Evolutionary conservation across 2,888 invertebrate genomes (phyloP).

Genomic region (Agrenia bidenticulata): DNA sequence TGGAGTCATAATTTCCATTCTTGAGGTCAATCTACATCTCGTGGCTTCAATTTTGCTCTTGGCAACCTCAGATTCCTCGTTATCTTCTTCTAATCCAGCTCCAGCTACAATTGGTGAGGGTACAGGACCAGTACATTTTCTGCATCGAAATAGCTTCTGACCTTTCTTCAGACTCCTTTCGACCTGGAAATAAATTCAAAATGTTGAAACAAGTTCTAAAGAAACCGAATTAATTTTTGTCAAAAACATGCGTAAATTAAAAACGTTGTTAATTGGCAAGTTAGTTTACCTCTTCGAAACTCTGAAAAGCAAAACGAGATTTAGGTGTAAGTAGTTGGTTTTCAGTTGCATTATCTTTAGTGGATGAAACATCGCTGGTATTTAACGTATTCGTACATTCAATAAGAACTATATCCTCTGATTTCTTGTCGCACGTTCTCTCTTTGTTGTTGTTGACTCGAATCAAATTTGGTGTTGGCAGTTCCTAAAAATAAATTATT

Average conservation of each 20-base stretch:
- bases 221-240: neutral
- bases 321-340: slow-evolving; percentile 18
- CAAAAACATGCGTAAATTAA: neutral
- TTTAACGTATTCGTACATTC: slow-evolving; percentile 23
- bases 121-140: slow-evolving; percentile 53
- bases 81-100: neutral
- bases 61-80: neutral
- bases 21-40: slow-evolving; percentile 26
- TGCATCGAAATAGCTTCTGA: slow-evolving; percentile 53
- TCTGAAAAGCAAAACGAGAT: slow-evolving; percentile 31
- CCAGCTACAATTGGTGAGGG: slow-evolving; percentile 46
- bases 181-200: slow-evolving; percentile 24
- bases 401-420: slow-evolving; percentile 9
- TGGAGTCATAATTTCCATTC: slow-evolving; percentile 2
- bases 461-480: neutral
- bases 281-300: slow-evolving; percentile 29
- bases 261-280: neutral
- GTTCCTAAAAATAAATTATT: slow-evolving; percentile 24
- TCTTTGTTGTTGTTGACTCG: slow-evolving; percentile 13
- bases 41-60: slow-evolving; percentile 5
- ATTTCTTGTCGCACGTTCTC: slow-evolving; percentile 9
- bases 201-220: too few relatives aligned
- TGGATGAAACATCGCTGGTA: slow-evolving; percentile 12
- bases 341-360: slow-evolving; percentile 1
- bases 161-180: slow-evolving; percentile 50